Evolutionary conservation across 2,113 vertebrate genomes (phyloP).

Genomic region (Rhea americana): DNA sequence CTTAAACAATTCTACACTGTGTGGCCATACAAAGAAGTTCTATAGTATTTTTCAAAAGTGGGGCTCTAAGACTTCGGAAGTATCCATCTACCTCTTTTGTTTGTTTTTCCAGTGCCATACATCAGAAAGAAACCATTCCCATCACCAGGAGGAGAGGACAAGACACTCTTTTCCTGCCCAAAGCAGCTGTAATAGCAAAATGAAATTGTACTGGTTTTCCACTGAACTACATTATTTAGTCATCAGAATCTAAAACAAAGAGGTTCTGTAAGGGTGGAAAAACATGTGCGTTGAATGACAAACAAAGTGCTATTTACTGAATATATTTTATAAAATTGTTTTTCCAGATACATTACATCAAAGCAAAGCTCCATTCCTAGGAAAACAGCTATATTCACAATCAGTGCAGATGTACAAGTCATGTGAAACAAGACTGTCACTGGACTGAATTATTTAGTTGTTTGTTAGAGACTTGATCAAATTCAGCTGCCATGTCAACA

Average conservation of each 20-base stretch:
- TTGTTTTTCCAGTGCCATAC: conserved; percentile 12
- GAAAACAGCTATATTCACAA: conserved; percentile 44
- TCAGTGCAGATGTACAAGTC: conserved; percentile 53
- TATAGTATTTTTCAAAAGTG: neutral
- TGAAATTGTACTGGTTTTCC: conserved; percentile 38
- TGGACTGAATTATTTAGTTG: conserved; percentile 68
- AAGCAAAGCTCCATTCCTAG: conserved; percentile 28
- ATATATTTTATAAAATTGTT: conserved; percentile 61
- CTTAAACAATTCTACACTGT: conserved; percentile 32
- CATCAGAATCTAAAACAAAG: conserved; percentile 49
- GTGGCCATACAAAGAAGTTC: neutral
- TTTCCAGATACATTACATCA: conserved; percentile 60
- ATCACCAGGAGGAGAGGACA: conserved; percentile 14
- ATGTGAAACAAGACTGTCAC: conserved; percentile 52
- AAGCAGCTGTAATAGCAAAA: conserved; percentile 49
- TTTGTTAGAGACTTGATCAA: conserved; percentile 51
- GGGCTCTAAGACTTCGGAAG: neutral
- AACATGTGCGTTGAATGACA: conserved; percentile 44
- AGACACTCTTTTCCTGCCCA: conserved; percentile 43
- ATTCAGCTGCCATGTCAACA: conserved; percentile 36
- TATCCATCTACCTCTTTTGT: conserved; percentile 1
- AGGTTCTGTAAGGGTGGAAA: conserved; percentile 29
- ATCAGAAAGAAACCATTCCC: neutral
- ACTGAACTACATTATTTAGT: conserved; percentile 50
- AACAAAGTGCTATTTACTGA: conserved; percentile 52